Conservation (phyloP, 2,797 vertebrate species). For the Psittacula echo region DNA sequence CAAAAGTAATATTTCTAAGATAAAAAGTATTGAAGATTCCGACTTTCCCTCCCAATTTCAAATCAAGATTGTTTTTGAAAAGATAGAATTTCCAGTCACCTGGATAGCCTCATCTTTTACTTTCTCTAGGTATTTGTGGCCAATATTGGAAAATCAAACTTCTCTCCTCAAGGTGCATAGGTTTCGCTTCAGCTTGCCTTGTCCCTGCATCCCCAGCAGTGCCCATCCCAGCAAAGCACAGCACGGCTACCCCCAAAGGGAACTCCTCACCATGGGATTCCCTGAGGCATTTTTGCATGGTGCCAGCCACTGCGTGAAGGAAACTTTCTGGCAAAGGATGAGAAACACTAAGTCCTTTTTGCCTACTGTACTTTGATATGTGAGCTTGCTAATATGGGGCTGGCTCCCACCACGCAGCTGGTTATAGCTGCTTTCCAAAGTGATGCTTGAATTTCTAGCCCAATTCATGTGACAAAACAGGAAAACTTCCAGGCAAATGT, state of each 20-base stretch:
- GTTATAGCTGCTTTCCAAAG: background rate
- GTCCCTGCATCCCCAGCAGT: background rate
- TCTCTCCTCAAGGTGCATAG: background rate
- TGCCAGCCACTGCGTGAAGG: background rate
- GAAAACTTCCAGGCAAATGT: accelerated
- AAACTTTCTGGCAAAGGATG: background rate
- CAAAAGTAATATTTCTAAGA: background rate
- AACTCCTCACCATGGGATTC: background rate
- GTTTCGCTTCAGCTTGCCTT: background rate
- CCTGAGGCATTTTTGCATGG: background rate
- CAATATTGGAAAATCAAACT: background rate
- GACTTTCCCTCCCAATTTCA: background rate
- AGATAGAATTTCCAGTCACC: background rate
- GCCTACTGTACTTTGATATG: constrained; percentile 14
- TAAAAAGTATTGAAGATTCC: background rate
- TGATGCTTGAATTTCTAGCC: background rate
- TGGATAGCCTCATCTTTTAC: background rate
- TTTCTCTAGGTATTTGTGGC: background rate
- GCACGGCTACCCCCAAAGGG: background rate
- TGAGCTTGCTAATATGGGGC: background rate
- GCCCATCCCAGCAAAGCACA: background rate
- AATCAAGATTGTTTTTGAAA: background rate
- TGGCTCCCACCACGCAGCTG: background rate
- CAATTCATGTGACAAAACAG: background rate
- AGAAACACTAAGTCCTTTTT: background rate